Evolutionary conservation across 2,113 vertebrate genomes (phyloP).

Genomic region (Pterocles gutturalis): DNA sequence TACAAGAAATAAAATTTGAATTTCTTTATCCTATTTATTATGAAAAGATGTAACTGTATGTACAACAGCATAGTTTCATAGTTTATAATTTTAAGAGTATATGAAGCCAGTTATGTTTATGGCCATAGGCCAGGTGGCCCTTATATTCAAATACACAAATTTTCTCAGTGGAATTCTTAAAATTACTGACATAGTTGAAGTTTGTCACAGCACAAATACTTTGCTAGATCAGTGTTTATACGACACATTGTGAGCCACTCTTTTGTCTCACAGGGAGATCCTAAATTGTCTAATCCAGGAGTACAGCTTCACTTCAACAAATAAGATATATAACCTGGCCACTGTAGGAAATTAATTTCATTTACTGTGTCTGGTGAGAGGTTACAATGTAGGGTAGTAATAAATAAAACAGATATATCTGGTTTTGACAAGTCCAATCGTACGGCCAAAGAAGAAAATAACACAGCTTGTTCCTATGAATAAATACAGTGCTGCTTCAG

Average conservation of each 20-base stretch:
- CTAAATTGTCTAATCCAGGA: not conserved
- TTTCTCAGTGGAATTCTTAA: not conserved
- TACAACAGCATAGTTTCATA: not conserved
- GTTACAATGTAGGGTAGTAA: not conserved
- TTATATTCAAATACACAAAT: not conserved
- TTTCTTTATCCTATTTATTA: not conserved
- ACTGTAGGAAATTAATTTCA: not conserved
- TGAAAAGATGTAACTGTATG: not conserved
- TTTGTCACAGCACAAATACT: not conserved
- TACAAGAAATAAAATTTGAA: not conserved
- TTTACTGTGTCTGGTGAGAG: not conserved
- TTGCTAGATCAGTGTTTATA: not conserved
- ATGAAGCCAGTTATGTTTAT: not conserved
- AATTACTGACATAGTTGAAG: not conserved
- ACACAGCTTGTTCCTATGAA: not conserved
- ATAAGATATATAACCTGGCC: not conserved
- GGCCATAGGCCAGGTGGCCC: not conserved
- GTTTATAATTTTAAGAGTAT: not conserved
- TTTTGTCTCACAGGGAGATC: not conserved
- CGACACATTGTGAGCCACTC: not conserved
- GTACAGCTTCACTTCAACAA: not conserved
- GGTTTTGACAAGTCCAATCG: not conserved
- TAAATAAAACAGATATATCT: not conserved
- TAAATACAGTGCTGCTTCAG: not conserved
- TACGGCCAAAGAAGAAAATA: not conserved